A percentile compares a stretch with the other conserved stretches of the same genome.
These are phyloP conservation scores for Oithona nana DNA, from an alignment of 2,888 invertebrate genomes.

Conservation along the genomic window DNA sequence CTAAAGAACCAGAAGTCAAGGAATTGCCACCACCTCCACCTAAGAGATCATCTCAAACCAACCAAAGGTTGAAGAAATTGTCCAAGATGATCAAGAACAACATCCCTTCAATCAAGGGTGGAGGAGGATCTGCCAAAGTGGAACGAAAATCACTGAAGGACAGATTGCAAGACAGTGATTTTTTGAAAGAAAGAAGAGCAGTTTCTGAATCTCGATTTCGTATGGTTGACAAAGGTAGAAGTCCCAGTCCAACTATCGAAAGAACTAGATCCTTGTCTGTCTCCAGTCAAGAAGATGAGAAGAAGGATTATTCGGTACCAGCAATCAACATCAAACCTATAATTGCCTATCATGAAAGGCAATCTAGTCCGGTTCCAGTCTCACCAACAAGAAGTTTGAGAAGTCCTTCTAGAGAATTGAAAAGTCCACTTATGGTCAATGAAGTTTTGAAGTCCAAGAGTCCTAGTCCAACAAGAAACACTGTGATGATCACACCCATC, in stretches of 20 bases:
- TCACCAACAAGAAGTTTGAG: neutral
- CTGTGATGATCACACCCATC: neutral
- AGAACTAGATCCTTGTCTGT: neutral
- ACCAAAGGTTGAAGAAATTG: neutral
- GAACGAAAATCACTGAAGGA: slow-evolving; percentile 12
- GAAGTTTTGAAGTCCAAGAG: neutral
- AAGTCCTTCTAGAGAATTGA: neutral
- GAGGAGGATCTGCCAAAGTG: neutral
- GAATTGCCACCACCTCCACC: neutral
- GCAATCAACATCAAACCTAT: neutral
- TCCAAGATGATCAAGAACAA: slow-evolving; percentile 10
- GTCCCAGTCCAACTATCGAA: neutral
- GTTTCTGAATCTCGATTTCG: slow-evolving; percentile 13
- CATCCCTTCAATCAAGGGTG: neutral
- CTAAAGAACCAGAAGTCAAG: neutral
- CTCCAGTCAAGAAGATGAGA: neutral
- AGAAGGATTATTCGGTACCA: neutral
- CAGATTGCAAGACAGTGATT: slow-evolving; percentile 1
- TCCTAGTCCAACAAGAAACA: neutral
- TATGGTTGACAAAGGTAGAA: neutral
- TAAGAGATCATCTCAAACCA: slow-evolving; percentile 1
- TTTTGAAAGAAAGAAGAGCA: slow-evolving; percentile 8
- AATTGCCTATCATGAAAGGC: neutral
- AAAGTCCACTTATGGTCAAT: neutral
- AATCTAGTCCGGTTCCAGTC: neutral